Conservation (phyloP, 2,797 vertebrate genomes). For the Lagocephalus sceleratus region DNA sequence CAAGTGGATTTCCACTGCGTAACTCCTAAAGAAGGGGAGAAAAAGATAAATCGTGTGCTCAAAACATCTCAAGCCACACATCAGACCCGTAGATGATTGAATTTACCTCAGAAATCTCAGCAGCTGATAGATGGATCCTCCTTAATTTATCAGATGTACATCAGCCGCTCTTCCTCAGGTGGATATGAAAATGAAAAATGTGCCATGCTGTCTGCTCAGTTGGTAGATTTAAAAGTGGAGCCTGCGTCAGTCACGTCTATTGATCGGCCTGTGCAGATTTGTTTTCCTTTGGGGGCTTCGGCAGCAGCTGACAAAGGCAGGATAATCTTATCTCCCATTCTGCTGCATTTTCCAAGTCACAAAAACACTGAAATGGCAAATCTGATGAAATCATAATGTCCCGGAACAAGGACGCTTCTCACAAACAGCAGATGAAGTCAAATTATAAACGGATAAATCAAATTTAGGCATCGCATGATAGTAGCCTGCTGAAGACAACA, state of each 20-base stretch:
- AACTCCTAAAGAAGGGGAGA: conserved; percentile 14
- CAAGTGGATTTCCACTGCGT: conserved; percentile 45
- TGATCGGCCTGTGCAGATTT: conserved; percentile 51
- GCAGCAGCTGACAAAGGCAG: conserved; percentile 46
- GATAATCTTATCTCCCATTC: conserved; percentile 46
- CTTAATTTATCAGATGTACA: conserved; percentile 48
- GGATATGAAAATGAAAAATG: conserved; percentile 43
- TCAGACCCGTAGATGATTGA: conserved; percentile 44
- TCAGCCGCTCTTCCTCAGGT: conserved; percentile 27
- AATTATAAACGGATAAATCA: conserved; percentile 18
- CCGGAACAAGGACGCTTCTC: conserved; percentile 27
- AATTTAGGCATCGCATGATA: conserved; percentile 21
- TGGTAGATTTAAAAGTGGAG: conserved; percentile 39
- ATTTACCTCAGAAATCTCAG: conserved; percentile 42
- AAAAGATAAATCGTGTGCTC: conserved; percentile 34
- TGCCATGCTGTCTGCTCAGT: conserved; percentile 26
- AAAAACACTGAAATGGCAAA: conserved; percentile 22
- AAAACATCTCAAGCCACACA: conserved; percentile 39
- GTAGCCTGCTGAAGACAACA: conserved; percentile 31
- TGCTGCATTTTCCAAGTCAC: conserved; percentile 25
- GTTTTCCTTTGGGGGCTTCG: conserved; percentile 40
- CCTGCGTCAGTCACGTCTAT: conserved; percentile 31
- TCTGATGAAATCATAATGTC: conserved; percentile 14
- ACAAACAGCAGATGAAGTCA: conserved; percentile 1
- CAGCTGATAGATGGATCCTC: conserved; percentile 37